Evolutionary conservation across 1,140 invertebrate genomes (phyloP).

Genomic region (Idris sp.): DNA sequence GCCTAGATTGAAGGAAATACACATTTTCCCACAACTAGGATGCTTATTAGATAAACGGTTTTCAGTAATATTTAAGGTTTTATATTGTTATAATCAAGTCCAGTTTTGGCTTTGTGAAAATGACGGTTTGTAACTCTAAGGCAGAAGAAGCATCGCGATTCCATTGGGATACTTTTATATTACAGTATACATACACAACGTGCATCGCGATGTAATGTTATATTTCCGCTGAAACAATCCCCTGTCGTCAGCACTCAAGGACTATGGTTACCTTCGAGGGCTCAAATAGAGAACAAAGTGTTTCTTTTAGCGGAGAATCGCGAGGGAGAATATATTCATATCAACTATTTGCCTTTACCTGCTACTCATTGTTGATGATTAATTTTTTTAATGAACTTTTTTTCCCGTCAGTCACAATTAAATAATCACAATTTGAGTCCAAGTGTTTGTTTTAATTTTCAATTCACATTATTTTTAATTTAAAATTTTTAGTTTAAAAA

Average conservation of each 20-base stretch:
- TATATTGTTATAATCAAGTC: too few relatives aligned
- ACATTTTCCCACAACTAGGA: too few relatives aligned
- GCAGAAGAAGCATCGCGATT: conserved; percentile 50
- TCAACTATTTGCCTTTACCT: conserved; percentile 17
- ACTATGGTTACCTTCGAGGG: conserved; percentile 66
- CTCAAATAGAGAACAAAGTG: conserved; percentile 68
- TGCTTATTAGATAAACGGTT: too few relatives aligned
- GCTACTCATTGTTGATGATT: conserved; percentile 12
- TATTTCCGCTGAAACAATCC: conserved; percentile 49
- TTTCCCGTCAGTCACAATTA: too few relatives aligned
- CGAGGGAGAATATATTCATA: conserved; percentile 34
- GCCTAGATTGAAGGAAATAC: too few relatives aligned
- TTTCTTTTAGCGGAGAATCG: conserved; percentile 43
- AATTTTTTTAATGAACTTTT: too few relatives aligned
- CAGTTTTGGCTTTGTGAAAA: conserved; percentile 40
- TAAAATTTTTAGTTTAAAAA: too few relatives aligned
- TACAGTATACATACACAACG: too few relatives aligned
- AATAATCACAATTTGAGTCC: too few relatives aligned
- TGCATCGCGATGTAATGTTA: conserved; percentile 53
- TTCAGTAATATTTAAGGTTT: too few relatives aligned
- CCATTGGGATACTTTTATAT: conserved; percentile 52
- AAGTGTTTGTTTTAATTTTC: too few relatives aligned
- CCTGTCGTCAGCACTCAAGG: conserved; percentile 49
- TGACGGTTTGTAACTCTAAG: conserved; percentile 27
- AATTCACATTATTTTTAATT: too few relatives aligned